Conservation (phyloP, 1,140 invertebrate genomes). For the Drosophila arizonae region DNA sequence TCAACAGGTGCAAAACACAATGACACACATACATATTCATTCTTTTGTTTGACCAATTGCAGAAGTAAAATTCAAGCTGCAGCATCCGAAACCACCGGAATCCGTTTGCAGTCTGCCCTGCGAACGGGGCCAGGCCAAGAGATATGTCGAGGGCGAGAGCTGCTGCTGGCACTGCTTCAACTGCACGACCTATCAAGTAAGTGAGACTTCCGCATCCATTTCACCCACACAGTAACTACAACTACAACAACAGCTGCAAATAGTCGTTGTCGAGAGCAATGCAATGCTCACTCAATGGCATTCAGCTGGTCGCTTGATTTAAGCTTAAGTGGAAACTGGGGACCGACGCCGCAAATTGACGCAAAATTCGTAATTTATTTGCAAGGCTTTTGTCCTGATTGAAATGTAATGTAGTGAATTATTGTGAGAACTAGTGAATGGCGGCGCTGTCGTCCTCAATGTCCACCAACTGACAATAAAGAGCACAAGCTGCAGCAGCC, state of each 20-base stretch:
- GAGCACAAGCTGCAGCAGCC: background rate
- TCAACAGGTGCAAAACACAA: conserved; percentile 4
- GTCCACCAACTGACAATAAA: conserved; percentile 6
- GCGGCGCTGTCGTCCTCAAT: background rate
- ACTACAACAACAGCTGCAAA: background rate
- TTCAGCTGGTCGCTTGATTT: conserved; percentile 36
- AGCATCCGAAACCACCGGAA: conserved; percentile 89
- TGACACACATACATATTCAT: background rate
- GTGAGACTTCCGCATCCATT: conserved; percentile 29
- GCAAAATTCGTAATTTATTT: conserved; percentile 67
- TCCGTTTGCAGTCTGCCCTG: conserved; percentile 96
- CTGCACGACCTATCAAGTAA: conserved; percentile 95
- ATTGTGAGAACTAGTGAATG: conserved; percentile 40
- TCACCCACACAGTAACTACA: background rate
- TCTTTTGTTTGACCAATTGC: conserved; percentile 24
- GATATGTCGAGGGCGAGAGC: conserved; percentile 94
- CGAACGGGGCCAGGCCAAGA: conserved; percentile 93
- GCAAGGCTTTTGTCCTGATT: conserved; percentile 59
- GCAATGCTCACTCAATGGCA: background rate
- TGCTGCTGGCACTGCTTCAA: conserved; percentile 99
- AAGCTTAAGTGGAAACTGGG: conserved; percentile 14
- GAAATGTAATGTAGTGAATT: conserved; percentile 59
- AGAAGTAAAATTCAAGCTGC: conserved; percentile 92
- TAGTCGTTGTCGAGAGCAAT: conserved; percentile 6
- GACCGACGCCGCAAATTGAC: background rate